Evolutionary conservation across 1,140 invertebrate species (phyloP).

Genomic region (Brachionus angularis): DNA sequence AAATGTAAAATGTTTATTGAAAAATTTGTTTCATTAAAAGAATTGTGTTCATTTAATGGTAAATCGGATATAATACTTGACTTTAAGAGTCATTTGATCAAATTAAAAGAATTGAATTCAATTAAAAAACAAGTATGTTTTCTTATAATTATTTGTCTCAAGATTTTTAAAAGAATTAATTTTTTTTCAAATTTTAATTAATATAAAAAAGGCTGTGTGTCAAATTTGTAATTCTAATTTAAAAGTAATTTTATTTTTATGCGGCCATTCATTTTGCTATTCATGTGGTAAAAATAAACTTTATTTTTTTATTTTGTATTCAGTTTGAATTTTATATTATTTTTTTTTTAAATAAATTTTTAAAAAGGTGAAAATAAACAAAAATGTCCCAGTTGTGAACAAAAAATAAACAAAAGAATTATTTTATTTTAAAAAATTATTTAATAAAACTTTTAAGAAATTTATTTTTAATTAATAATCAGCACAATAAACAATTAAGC

Average conservation of each 20-base stretch:
- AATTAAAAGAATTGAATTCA: slow-evolving; percentile 90
- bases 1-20: slow-evolving; percentile 83
- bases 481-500: too few relatives aligned
- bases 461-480: too few relatives aligned
- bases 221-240: slow-evolving; percentile 91
- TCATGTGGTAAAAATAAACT: slow-evolving; percentile 93
- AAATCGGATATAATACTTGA: slow-evolving; percentile 64
- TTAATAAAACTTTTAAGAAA: too few relatives aligned
- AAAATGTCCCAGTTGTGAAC: slow-evolving; percentile 14
- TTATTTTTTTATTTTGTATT: neutral
- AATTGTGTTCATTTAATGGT: slow-evolving; percentile 72
- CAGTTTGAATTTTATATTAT: neutral
- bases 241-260: slow-evolving; percentile 97
- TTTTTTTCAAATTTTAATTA: too few relatives aligned
- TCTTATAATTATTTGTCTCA: neutral
- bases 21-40: slow-evolving; percentile 66
- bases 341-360: neutral
- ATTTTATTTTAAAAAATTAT: neutral
- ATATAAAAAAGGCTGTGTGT: slow-evolving; percentile 89
- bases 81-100: slow-evolving; percentile 68
- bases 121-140: slow-evolving; percentile 84
- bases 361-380: neutral
- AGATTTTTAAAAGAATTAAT: too few relatives aligned
- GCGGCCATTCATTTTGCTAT: slow-evolving; percentile 93
- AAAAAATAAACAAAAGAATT: neutral